Percentiles rank a stretch among this genome's conserved stretches.
These are phyloP conservation scores for Asteroscopus sphinx DNA, from an alignment of 2,888 invertebrate genomes.

Conservation along the genomic window DNA sequence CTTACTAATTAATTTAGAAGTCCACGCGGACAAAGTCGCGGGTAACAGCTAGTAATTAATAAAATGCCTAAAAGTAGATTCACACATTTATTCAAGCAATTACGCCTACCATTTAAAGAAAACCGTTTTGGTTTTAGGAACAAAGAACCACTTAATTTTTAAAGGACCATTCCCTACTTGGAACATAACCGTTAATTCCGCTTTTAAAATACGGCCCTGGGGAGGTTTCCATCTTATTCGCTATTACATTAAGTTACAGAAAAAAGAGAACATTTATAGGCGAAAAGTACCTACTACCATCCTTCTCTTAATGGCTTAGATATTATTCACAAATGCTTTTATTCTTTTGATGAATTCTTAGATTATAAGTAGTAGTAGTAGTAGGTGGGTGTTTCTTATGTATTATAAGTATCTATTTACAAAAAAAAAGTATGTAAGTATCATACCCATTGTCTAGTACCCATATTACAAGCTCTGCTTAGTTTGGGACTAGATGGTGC, in stretches of 20 bases:
- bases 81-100: slow-evolving; percentile 35
- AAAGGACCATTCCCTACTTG: slow-evolving; percentile 28
- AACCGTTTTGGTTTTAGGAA: slow-evolving; percentile 37
- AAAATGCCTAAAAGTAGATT: background rate
- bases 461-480: no score
- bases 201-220: slow-evolving; percentile 39
- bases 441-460: no score
- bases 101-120: slow-evolving; percentile 3
- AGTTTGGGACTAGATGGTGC: no score
- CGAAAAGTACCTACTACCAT: slow-evolving; percentile 3
- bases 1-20: no score
- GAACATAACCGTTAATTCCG: slow-evolving; percentile 42
- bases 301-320: no score
- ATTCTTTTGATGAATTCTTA: no score
- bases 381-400: no score
- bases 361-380: no score
- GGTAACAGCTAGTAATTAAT: background rate
- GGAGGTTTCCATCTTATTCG: slow-evolving; percentile 21
- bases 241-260: slow-evolving; percentile 24
- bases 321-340: no score
- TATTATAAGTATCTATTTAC: no score
- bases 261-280: slow-evolving; percentile 9
- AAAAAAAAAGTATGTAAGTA: no score
- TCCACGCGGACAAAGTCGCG: no score
- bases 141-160: slow-evolving; percentile 39